Evolutionary conservation across 2,888 invertebrate genomes (phyloP), one percentile per base, ranked within the genome.

Genomic region (Meloe dianella): DNA sequence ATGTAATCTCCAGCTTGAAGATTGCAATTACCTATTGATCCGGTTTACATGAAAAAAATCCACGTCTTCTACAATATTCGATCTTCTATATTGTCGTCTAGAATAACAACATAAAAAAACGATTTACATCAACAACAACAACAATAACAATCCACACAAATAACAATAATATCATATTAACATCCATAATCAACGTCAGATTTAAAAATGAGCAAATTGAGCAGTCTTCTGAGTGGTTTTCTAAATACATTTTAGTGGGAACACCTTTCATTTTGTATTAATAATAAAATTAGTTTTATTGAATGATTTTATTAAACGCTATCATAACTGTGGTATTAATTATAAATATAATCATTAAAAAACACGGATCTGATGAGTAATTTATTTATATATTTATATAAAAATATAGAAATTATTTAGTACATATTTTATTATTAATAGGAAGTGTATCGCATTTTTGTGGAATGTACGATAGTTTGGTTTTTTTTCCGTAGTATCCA

Each of bases 201-300:
- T 12, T 22, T 27, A 5, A 54, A 27, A 54, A 27, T 24, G 27
- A 54, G 5, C 7, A 54, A 27, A 54, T 24, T 54, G 54, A 54
- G 54, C 27, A 54, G 54, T 54, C 7, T 54, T 54, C 54, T 54
- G 54, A 54, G 54, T 54, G 24, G 54, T 54, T 54, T 24, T 27
- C 27, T 14, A 27, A n/a, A 24, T 14, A 6, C 12, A 54, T 22
- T 22, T 22, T 22, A 12, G 51, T 51, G 51, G 51, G 51, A 51
- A 54, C 3, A 54, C 12, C 27, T 54, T 54, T 27, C 54, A 54
- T 54, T 54, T 27, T 14, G 22, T 51, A 51, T 22, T 12, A 22
- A 7, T 47, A 1, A 17, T 0, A 22, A 9, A 54, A 12, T 47
- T 47, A 47, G 41, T 41, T 8, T 17, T 47, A 54, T 22, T 3